Conservation (phyloP, 2,888 invertebrate genomes). For the Tenthredo scrophulariae region DNA sequence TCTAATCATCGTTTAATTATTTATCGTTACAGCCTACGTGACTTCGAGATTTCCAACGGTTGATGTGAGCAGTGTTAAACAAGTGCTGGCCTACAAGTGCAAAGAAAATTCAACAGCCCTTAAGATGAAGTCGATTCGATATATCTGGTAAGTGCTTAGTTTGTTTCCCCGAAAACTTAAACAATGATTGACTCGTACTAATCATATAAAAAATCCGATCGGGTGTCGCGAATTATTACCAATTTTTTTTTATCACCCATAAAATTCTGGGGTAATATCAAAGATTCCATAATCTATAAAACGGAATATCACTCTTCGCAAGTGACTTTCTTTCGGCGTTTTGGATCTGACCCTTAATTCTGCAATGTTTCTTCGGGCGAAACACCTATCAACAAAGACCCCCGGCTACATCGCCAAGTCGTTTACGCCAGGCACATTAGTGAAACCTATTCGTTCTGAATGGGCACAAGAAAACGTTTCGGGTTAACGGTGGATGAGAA, state of each 20-base stretch:
- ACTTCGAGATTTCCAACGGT: slow-evolving; percentile 87
- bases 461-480: slow-evolving; percentile 18
- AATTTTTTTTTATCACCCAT: too few species aligned
- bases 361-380: neutral
- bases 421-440: slow-evolving; percentile 44
- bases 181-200: too few species aligned
- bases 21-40: slow-evolving; percentile 82
- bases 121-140: slow-evolving; percentile 87
- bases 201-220: too few species aligned
- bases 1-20: neutral
- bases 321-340: neutral
- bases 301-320: neutral
- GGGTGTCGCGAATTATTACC: too few species aligned
- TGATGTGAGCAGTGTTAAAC: slow-evolving; percentile 88
- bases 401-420: neutral
- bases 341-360: neutral
- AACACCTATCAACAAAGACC: slow-evolving; percentile 5
- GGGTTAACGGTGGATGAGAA: slow-evolving; percentile 44
- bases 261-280: neutral
- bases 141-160: slow-evolving; percentile 76
- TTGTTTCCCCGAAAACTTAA: too few species aligned
- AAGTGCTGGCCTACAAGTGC: slow-evolving; percentile 88
- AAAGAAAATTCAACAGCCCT: slow-evolving; percentile 89
- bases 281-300: neutral
- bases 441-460: slow-evolving; percentile 7